These are phyloP conservation scores for Limnephilus rhombicus DNA, from an alignment of 2,888 invertebrate genomes.

Conservation along the genomic window DNA sequence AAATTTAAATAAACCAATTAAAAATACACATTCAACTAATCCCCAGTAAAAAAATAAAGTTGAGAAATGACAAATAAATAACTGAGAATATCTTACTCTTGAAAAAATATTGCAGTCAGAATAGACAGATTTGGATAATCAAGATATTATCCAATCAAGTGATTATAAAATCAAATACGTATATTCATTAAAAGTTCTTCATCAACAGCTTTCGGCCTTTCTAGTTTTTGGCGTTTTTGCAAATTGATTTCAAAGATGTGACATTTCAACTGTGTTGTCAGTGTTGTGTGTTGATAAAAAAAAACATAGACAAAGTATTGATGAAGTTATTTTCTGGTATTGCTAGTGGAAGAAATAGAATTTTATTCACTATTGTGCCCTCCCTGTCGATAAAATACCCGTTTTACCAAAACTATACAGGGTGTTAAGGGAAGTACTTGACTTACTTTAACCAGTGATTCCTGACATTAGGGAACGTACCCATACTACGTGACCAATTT, in stretches of 20 bases:
- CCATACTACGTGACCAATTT: no score
- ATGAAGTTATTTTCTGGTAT: background rate
- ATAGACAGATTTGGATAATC: background rate
- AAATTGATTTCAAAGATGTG: background rate
- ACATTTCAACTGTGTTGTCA: background rate
- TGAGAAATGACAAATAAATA: background rate
- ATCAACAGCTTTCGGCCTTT: background rate
- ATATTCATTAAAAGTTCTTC: background rate
- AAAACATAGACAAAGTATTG: background rate
- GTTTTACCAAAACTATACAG: no score
- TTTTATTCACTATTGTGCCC: background rate
- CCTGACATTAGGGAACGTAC: no score
- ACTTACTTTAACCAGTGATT: no score
- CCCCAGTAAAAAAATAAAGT: background rate
- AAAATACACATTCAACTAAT: background rate
- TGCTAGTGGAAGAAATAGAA: background rate
- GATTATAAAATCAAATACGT: background rate
- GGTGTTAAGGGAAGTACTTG: no score
- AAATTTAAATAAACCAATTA: background rate
- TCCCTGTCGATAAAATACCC: background rate
- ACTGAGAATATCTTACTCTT: background rate
- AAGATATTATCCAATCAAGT: background rate
- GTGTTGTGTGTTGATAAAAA: constrained; percentile 1
- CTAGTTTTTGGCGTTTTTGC: background rate
- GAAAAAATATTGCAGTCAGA: background rate